These are phyloP conservation scores for Macrotis lagotis DNA, from an alignment of 2,113 vertebrate genomes.

Conservation along the genomic window DNA sequence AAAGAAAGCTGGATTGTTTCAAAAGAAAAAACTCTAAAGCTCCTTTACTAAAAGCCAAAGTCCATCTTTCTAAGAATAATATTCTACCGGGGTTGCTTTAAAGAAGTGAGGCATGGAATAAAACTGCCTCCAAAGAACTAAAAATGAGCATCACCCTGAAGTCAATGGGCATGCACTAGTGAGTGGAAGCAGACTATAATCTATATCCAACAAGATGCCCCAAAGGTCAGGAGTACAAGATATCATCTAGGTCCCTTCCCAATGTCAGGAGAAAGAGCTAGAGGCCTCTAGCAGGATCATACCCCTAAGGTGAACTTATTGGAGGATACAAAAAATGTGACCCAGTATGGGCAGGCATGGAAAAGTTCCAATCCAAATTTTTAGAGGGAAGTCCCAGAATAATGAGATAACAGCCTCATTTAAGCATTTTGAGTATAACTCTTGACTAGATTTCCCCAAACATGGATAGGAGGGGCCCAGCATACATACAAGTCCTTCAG, in stretches of 20 bases:
- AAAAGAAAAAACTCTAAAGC: no score
- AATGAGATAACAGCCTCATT: neutral
- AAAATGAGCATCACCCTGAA: neutral
- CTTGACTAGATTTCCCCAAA: neutral
- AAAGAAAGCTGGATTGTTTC: no score
- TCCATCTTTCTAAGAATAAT: neutral
- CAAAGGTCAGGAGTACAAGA: neutral
- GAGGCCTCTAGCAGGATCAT: neutral
- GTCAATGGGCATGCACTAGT: neutral
- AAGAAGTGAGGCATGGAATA: neutral
- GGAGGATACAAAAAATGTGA: neutral
- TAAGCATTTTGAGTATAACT: no score
- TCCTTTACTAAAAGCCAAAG: no score
- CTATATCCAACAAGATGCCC: neutral
- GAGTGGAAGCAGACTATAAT: neutral
- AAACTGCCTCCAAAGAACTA: neutral
- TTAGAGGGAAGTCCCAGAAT: neutral
- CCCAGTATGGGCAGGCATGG: neutral
- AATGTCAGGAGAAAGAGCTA: neutral
- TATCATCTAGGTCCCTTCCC: neutral
- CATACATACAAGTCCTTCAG: neutral
- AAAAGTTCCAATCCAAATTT: neutral
- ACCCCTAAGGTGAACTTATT: neutral
- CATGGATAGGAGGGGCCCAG: neutral
- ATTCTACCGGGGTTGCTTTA: neutral